Evolutionary conservation across 2,888 invertebrate species (phyloP).

Genomic region (Yponomeuta sedellus): DNA sequence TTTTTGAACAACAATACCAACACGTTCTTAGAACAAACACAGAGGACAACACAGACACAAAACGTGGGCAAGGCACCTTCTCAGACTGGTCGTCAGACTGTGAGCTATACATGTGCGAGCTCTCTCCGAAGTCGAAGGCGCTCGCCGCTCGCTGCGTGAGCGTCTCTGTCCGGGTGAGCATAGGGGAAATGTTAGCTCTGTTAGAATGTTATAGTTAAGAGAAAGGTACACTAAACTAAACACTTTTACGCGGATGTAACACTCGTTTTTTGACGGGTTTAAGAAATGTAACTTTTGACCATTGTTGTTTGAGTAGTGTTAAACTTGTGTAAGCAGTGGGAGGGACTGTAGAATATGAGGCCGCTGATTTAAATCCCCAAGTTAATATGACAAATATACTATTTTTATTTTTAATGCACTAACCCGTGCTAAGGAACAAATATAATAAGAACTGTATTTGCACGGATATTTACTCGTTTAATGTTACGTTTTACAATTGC

Average conservation of each 20-base stretch:
- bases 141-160: conserved; percentile 66
- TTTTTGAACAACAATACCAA: no score
- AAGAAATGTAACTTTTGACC: not conserved
- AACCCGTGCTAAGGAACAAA: no score
- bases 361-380: no score
- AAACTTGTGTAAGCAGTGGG: no score
- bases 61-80: conserved; percentile 37
- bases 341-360: no score
- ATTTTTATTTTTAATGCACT: no score
- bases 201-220: conserved; percentile 15
- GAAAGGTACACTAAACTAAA: not conserved
- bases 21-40: not conserved
- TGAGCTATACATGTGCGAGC: conserved; percentile 65
- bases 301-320: no score
- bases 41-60: conserved; percentile 2
- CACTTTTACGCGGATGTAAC: no score
- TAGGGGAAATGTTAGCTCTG: conserved; percentile 12
- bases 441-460: no score
- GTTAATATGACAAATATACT: no score
- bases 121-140: conserved; percentile 69
- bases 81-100: conserved; percentile 64
- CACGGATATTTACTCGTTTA: no score
- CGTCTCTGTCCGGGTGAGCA: conserved; percentile 43
- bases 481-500: no score
- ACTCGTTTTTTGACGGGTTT: not conserved